Evolutionary conservation across 2,113 vertebrate genomes (phyloP).

Genomic region (Carassius carassius): DNA sequence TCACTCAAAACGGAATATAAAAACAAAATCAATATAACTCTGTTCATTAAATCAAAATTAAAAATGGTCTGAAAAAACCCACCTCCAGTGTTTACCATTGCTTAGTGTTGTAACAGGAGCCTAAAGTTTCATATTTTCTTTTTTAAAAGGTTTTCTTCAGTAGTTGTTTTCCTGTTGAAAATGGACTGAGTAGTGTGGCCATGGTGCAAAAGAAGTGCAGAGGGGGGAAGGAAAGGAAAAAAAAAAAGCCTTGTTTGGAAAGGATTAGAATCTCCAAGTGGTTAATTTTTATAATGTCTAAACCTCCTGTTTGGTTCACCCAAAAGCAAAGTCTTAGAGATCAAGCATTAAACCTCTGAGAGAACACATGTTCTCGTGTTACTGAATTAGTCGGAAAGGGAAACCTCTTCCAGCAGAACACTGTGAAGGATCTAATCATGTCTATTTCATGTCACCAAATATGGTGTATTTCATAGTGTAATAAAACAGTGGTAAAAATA

Average conservation of each 20-base stretch:
- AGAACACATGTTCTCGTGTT: not conserved
- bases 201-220: conserved; percentile 44
- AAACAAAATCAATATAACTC: conserved; percentile 61
- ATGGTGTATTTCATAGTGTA: not conserved
- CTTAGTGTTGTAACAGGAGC: conserved; percentile 74
- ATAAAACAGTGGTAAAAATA: conserved; percentile 12
- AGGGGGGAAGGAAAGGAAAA: no score
- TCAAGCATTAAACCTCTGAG: conserved; percentile 17
- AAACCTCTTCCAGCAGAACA: conserved; percentile 16
- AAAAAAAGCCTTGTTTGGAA: not conserved
- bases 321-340: not conserved
- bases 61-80: conserved; percentile 62
- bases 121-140: conserved; percentile 49
- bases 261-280: conserved; percentile 25
- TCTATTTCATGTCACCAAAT: conserved; percentile 9
- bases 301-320: not conserved
- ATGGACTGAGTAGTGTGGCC: conserved; percentile 52
- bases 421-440: not conserved
- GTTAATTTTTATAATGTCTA: conserved; percentile 8
- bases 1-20: conserved; percentile 60
- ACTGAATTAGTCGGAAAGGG: not conserved
- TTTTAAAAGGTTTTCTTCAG: conserved; percentile 69
- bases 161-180: conserved; percentile 67
- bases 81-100: conserved; percentile 80
- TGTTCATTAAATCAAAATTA: conserved; percentile 65